A percentile compares a stretch with the other conserved stretches of the same genome.
These are phyloP conservation scores for Capromys pilorides DNA, from an alignment of 2,797 vertebrate genomes.

Conservation along the genomic window DNA sequence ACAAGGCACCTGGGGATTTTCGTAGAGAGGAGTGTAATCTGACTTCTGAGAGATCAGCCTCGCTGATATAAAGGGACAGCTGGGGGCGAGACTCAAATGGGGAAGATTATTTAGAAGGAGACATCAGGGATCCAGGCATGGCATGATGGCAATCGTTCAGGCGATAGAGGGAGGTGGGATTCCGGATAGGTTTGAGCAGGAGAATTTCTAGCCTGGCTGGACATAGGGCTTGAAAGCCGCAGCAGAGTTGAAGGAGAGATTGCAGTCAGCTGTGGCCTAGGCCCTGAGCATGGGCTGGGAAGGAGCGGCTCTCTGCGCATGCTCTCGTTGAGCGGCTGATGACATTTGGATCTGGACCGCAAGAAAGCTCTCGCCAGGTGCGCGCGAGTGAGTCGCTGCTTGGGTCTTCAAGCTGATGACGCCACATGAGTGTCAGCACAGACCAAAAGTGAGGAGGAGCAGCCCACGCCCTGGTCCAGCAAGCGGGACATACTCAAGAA, in stretches of 20 bases:
- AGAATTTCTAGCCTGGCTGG: not conserved
- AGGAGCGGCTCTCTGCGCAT: not conserved
- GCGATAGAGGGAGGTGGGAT: not conserved
- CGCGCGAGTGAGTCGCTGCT: not conserved
- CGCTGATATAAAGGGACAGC: not conserved
- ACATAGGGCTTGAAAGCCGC: not conserved
- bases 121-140: not conserved
- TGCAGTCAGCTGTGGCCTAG: not conserved
- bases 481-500: not conserved
- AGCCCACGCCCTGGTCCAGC: not conserved
- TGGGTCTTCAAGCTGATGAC: not conserved
- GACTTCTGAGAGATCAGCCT: not conserved
- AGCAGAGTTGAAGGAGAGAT: not conserved
- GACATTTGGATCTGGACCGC: not conserved
- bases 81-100: not conserved
- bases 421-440: not conserved
- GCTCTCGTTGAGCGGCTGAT: not conserved
- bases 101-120: not conserved
- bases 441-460: not conserved
- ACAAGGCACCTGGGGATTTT: not conserved
- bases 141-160: not conserved
- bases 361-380: not conserved
- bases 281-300: not conserved
- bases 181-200: not conserved
- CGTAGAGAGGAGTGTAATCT: not conserved